A percentile compares a stretch with the other conserved stretches of the same genome.
phyloP scores from a whole-genome alignment of 1,140 invertebrate species.

The Mamestra configurata region DNA sequence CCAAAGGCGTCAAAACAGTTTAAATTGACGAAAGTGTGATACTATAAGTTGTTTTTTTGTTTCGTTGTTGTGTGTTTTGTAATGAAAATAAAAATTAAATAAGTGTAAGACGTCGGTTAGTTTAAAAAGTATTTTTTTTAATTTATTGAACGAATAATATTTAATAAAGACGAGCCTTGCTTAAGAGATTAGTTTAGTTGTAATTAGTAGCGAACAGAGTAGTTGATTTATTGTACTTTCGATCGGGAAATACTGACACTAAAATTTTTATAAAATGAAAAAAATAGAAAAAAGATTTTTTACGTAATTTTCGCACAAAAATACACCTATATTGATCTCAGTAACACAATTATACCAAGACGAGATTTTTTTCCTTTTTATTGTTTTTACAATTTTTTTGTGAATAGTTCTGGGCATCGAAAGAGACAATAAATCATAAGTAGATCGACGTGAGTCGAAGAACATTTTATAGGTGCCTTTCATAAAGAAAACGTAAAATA shows the following conservation, averaged over 20 bases:
- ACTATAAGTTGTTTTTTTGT: conserved; percentile 84
- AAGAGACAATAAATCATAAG: conserved; percentile 68
- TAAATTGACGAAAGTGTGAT: conserved; percentile 84
- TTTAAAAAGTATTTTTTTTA: conserved; percentile 75
- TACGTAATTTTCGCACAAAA: conserved; percentile 41
- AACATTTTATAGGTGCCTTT: conserved; percentile 87
- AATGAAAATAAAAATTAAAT: conserved; percentile 75
- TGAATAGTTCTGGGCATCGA: conserved; percentile 61
- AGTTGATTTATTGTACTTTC: conserved; percentile 71
- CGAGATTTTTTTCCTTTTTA: conserved; percentile 28
- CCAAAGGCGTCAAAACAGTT: conserved; percentile 74
- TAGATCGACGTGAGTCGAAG: conserved; percentile 77
- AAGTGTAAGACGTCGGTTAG: conserved; percentile 72
- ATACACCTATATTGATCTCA: conserved; percentile 48
- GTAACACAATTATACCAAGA: conserved; percentile 19
- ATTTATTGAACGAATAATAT: conserved; percentile 86
- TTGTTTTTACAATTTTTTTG: conserved; percentile 35
- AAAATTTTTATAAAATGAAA: conserved; percentile 33
- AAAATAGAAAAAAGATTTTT: conserved; percentile 35
- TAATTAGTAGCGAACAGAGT: conserved; percentile 76
- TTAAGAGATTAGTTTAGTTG: conserved; percentile 85
- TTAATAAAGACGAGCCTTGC: conserved; percentile 87
- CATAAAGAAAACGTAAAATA: conserved; percentile 78
- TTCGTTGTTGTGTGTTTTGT: conserved; percentile 85
- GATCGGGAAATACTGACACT: conserved; percentile 61